These are phyloP conservation scores for Dromas ardeola DNA, from an alignment of 2,113 vertebrate species.

Conservation along the genomic window DNA sequence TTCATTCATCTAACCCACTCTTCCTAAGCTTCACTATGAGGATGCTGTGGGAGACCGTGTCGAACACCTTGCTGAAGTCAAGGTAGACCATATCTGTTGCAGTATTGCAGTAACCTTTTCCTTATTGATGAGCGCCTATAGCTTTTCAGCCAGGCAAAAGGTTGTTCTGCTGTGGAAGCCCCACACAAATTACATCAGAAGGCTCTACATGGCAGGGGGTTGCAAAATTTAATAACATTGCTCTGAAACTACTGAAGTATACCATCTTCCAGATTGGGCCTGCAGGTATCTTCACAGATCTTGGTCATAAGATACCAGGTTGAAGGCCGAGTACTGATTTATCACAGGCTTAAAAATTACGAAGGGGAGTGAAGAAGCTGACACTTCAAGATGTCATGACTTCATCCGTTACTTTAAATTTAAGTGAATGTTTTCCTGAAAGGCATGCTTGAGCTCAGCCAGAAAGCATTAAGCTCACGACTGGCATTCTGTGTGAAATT, in stretches of 20 bases:
- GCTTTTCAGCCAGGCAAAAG: neutral
- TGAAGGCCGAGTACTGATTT: neutral
- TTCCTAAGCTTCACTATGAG: too few species aligned
- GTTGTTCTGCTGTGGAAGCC: neutral
- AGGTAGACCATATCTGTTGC: too few species aligned
- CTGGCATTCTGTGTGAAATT: neutral
- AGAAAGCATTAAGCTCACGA: neutral
- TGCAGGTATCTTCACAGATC: neutral
- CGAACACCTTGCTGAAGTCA: too few species aligned
- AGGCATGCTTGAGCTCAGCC: neutral
- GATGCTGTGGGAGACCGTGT: too few species aligned
- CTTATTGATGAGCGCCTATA: neutral
- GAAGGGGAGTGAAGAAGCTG: neutral
- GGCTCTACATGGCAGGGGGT: neutral
- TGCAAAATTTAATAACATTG: neutral
- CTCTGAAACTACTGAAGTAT: neutral
- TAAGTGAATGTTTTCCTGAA: neutral
- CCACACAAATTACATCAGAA: neutral
- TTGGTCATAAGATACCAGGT: neutral
- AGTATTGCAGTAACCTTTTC: neutral
- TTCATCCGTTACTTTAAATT: neutral
- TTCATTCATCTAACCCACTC: too few species aligned
- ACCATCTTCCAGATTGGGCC: fast-evolving
- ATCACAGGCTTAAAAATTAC: neutral
- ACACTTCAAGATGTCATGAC: neutral